Conservation (phyloP, 2,113 vertebrate genomes). For the Egretta garzetta region DNA sequence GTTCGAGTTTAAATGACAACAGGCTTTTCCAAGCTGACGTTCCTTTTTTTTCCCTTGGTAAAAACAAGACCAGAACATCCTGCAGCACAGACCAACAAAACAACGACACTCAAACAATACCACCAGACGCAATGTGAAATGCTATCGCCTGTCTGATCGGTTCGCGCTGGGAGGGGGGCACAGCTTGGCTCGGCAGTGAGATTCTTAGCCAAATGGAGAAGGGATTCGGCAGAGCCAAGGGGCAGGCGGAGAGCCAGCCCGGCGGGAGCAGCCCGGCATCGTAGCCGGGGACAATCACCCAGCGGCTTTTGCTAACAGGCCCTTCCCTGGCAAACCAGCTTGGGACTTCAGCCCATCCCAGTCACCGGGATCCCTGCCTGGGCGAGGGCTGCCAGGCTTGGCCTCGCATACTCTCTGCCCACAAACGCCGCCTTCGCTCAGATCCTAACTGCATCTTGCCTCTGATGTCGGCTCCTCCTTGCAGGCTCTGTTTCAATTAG, state of each 20-base stretch:
- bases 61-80: neutral
- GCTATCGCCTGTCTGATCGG: rapidly evolving
- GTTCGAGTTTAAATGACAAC: neutral
- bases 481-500: conserved; percentile 27
- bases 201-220: neutral
- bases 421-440: neutral
- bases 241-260: rapidly evolving
- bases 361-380: neutral
- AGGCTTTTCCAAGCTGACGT: neutral
- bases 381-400: neutral
- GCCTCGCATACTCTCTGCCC: neutral
- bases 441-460: neutral
- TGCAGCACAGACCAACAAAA: neutral
- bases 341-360: rapidly evolving
- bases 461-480: neutral
- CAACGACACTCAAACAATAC: rapidly evolving
- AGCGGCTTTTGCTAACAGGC: neutral
- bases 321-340: neutral
- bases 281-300: neutral
- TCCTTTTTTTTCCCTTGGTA: neutral
- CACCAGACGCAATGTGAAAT: rapidly evolving
- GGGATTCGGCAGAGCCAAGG: rapidly evolving
- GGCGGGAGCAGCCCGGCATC: neutral
- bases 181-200: rapidly evolving
- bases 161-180: rapidly evolving